Evolutionary conservation across 2,888 invertebrate genomes (phyloP).

Genomic region (Drosophila picticornis): DNA sequence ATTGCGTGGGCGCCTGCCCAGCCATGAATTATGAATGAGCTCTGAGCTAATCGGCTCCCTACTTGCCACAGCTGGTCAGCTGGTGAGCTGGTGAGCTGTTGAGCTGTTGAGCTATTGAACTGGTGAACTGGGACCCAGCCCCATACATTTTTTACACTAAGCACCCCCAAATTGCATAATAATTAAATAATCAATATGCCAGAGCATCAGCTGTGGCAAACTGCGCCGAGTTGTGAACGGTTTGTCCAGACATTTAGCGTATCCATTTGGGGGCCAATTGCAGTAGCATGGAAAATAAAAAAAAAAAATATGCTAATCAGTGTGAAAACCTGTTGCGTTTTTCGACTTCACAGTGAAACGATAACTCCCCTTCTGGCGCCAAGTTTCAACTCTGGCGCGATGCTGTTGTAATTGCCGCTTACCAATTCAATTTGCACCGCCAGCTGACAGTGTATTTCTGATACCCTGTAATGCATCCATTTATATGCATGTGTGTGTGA

Average conservation of each 20-base stretch:
- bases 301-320: conserved; percentile 51
- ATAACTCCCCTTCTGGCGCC: neutral
- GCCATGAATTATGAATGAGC: conserved; percentile 40
- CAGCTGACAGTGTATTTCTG: neutral
- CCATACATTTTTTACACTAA: conserved; percentile 16
- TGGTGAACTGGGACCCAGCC: neutral
- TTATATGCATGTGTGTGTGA: neutral
- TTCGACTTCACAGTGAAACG: conserved; percentile 20
- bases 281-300: conserved; percentile 43
- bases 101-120: neutral
- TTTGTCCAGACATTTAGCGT: conserved; percentile 48
- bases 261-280: conserved; percentile 42
- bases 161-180: conserved; percentile 40
- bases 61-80: conserved; percentile 1
- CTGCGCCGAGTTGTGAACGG: conserved; percentile 6
- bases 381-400: neutral
- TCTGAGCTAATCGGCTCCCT: conserved; percentile 19
- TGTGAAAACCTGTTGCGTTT: conserved; percentile 41
- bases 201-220: neutral
- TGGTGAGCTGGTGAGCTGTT: neutral
- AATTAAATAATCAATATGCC: conserved; percentile 10
- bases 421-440: conserved; percentile 28
- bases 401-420: conserved; percentile 32
- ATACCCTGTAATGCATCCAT: conserved; percentile 16
- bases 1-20: conserved; percentile 33